Evolutionary conservation across 2,888 invertebrate species (phyloP), one percentile per base, ranked within the genome.

Genomic region (Brassicogethes aeneus): DNA sequence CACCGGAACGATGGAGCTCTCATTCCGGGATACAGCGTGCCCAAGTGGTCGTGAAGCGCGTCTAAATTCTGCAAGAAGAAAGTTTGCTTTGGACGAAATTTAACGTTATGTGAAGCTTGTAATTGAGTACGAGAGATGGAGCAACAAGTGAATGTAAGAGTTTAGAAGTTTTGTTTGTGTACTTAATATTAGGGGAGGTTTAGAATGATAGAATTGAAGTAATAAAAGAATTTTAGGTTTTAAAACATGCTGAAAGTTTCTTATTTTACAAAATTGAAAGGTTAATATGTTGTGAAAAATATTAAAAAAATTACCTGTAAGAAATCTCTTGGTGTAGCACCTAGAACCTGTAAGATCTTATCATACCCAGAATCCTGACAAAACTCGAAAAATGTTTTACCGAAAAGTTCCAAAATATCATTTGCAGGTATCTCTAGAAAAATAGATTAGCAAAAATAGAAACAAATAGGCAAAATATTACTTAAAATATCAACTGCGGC

Each of bases 281-380:
- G n/a, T n/a, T n/a, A n/a, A n/a, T n/a, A n/a, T n/a, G n/a, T n/a
- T n/a, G n/a, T n/a, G n/a, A n/a, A n/a, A n/a, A n/a, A n/a, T n/a
- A n/a, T n/a, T n/a, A n/a, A n/a, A n/a, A n/a, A 36, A 17, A 49
- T 61, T 68, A 87, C 91, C 80, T 91, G 91, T 52, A 96, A 72
- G 68, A 97, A 97, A 69, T 96, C 95, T 47, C 92, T 74, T 0
- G 94, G 92, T 15, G 93, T 94, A 14, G 94, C 93, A 34, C 95
- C 95, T 2, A 95, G 72, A 3, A 94, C 93, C 70, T 92, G 89
- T 23, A 96, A 74, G 48, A 94, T 94, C 68, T 92, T 91, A 62
- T 94, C 94, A 61, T 94, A 95, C n/a, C 95, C 94, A 2, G 92
- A 93, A 64, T 93, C 92, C 65, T 94, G 91, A 59, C 94, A 95